A percentile compares a stretch with the other conserved stretches of the same genome.
Evolutionary conservation across 2,888 invertebrate genomes (phyloP).

Genomic region (Thalpophila matura): DNA sequence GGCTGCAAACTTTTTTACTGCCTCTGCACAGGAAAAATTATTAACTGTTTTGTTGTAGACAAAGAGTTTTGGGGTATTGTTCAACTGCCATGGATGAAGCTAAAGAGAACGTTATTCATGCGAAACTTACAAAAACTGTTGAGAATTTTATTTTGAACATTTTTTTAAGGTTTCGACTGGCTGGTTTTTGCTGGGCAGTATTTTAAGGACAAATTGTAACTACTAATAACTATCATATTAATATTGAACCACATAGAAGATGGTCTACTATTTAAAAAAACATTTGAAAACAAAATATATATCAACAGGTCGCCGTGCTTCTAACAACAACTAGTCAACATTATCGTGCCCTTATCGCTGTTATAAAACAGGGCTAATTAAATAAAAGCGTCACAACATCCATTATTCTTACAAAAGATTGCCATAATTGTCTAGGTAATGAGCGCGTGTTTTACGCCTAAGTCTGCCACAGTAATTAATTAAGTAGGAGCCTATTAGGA

Average conservation of each 20-base stretch:
- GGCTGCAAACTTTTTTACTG: constrained; percentile 56
- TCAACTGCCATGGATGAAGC: constrained; percentile 20
- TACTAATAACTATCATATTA: neutral
- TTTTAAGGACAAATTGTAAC: neutral
- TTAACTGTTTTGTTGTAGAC: constrained; percentile 69
- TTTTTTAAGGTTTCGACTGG: constrained; percentile 18
- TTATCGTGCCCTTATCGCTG: constrained; percentile 15
- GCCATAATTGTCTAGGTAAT: constrained; percentile 28
- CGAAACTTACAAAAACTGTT: constrained; percentile 10
- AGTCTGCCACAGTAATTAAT: constrained; percentile 42
- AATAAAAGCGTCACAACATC: constrained; percentile 18
- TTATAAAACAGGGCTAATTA: constrained; percentile 25
- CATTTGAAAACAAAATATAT: constrained; percentile 10
- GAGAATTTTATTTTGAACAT: constrained; percentile 15
- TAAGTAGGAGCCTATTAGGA: constrained; percentile 8
- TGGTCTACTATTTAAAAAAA: neutral
- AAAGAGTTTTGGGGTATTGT: constrained; percentile 64
- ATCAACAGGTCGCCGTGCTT: constrained; percentile 15
- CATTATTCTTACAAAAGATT: constrained; percentile 33
- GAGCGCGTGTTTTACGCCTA: constrained; percentile 17
- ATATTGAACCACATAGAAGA: neutral
- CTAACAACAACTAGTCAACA: constrained; percentile 6
- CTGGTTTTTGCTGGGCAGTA: constrained; percentile 1
- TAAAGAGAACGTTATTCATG: constrained; percentile 27
- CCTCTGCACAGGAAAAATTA: constrained; percentile 65